A percentile compares a stretch with the other conserved stretches of the same genome.
These are phyloP conservation scores for Cheilosia vernalis DNA, from an alignment of 2,888 invertebrate species.

Conservation along the genomic window DNA sequence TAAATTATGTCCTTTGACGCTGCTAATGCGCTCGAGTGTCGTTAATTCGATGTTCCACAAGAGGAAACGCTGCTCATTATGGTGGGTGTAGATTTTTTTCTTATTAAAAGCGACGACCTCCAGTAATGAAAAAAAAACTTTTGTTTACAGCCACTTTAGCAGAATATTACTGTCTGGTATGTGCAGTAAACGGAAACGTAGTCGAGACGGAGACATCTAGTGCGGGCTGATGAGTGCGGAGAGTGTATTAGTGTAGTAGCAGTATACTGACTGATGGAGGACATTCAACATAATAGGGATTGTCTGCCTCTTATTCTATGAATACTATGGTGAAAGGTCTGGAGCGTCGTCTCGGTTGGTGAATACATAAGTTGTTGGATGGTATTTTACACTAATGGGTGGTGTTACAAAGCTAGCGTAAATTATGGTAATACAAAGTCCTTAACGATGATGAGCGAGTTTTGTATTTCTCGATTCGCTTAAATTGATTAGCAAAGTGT, in stretches of 20 bases:
- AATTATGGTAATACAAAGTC: not conserved
- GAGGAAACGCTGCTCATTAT: constrained; percentile 9
- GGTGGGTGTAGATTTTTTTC: not conserved
- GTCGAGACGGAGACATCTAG: constrained; percentile 6
- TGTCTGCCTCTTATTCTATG: constrained; percentile 32
- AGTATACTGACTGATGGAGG: constrained; percentile 29
- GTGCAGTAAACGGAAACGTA: constrained; percentile 18
- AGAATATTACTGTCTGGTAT: constrained; percentile 14
- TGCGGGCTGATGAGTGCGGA: not conserved
- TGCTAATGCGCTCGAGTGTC: constrained; percentile 39
- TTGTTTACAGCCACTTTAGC: constrained; percentile 27
- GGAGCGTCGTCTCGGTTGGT: constrained; percentile 1
- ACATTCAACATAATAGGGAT: constrained; percentile 38
- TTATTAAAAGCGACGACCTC: constrained; percentile 17
- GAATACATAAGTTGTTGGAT: constrained; percentile 2
- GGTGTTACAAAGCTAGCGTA: not conserved
- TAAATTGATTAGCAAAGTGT: too few species aligned
- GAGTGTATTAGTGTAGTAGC: not conserved
- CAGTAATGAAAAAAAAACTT: constrained; percentile 23
- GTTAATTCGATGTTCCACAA: constrained; percentile 30
- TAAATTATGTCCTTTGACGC: constrained; percentile 56
- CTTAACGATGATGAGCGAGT: too few species aligned
- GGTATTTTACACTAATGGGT: constrained; percentile 4
- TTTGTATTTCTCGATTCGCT: too few species aligned
- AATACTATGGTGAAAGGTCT: constrained; percentile 44